These are phyloP conservation scores for Amphipyra tragopoginis DNA, from an alignment of 2,888 invertebrate species.

Conservation along the genomic window DNA sequence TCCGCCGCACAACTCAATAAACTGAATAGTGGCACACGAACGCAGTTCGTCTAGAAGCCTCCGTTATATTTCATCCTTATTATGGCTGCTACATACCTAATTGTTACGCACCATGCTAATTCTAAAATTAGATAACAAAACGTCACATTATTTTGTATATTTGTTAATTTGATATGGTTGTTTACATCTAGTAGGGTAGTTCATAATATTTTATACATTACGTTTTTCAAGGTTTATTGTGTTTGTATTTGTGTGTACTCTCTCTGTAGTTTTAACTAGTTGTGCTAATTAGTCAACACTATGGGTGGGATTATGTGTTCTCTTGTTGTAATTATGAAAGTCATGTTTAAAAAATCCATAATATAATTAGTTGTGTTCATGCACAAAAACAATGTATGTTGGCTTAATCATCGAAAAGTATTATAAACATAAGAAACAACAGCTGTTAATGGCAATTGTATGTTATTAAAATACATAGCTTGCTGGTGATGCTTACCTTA, in stretches of 20 bases:
- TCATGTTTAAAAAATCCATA: not conserved
- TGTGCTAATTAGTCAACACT: slow-evolving; percentile 1
- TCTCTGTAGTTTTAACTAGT: slow-evolving; percentile 1
- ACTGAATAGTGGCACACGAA: slow-evolving; percentile 78
- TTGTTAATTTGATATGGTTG: slow-evolving; percentile 24
- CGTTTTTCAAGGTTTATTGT: slow-evolving; percentile 19
- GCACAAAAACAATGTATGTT: slow-evolving; percentile 24
- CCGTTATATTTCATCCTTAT: slow-evolving; percentile 16
- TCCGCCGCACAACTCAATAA: slow-evolving; percentile 85
- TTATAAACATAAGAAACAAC: slow-evolving; percentile 6
- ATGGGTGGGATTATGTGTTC: slow-evolving; percentile 6
- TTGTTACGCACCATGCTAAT: slow-evolving; percentile 46
- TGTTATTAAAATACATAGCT: slow-evolving; percentile 10
- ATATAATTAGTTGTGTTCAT: slow-evolving; percentile 17
- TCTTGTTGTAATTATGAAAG: no score
- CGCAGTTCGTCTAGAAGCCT: slow-evolving; percentile 80
- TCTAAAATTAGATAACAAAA: slow-evolving; percentile 30
- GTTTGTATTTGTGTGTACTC: slow-evolving; percentile 9
- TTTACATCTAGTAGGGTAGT: slow-evolving; percentile 20
- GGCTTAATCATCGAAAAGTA: slow-evolving; percentile 14
- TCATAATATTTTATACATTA: slow-evolving; percentile 24
- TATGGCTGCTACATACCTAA: slow-evolving; percentile 31
- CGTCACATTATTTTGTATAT: slow-evolving; percentile 21
- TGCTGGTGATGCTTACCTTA: slow-evolving; percentile 12
- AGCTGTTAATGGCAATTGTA: slow-evolving; percentile 8